Base-by-base conservation (phyloP, 2,888 invertebrate species). In the Diaprepes abbreviatus region DNA sequence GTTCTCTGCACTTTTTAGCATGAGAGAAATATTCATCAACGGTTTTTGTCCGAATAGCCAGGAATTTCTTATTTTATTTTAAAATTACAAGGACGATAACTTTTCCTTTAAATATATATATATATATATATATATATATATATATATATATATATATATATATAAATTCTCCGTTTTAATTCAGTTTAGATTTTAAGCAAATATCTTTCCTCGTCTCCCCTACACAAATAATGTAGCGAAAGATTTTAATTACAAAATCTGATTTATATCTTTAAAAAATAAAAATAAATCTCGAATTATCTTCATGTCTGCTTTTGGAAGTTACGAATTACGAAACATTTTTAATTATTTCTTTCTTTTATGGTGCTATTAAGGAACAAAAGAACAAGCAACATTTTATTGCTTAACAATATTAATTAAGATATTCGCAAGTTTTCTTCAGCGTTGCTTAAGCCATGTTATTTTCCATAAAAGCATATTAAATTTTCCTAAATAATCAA, bases 261-360 rank as follows among this genome's bases (percentile, higher is more conserved):
- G 9, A 33, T 52, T 52, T 28, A 19, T 52, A 14, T 21, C 19
- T 24, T 24, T 21, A n/a, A n/a, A 33, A 38, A 12, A 12, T 38
- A 14, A 38, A 6, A 38, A 16, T 6, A 38, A 38, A 38, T 14
- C 14, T 16, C 12, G 4, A 38, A 38, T 38, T 38, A 38, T 38
- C 12, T 17, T 17, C 10, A 24, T 24, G 55, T 31, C 33, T 38
- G 21, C n/a, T 33, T 38, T 55, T 7, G 17, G 35, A 35, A 17
- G 19, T 21, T 36, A 55, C 55, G 36, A 38, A 55, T 55, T 55
- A 38, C 9, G 19, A 36, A 55, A 55, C 33, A 55, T 55, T 55
- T 55, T 38, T 38, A 55, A 36, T 55, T 36, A 36, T 16, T 35
- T 55, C 12, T 17, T 54, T 54, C 24, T 55, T 38, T 55, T 21